Conservation (phyloP, 2,797 vertebrate species). For the Philypnodon macrostomus region DNA sequence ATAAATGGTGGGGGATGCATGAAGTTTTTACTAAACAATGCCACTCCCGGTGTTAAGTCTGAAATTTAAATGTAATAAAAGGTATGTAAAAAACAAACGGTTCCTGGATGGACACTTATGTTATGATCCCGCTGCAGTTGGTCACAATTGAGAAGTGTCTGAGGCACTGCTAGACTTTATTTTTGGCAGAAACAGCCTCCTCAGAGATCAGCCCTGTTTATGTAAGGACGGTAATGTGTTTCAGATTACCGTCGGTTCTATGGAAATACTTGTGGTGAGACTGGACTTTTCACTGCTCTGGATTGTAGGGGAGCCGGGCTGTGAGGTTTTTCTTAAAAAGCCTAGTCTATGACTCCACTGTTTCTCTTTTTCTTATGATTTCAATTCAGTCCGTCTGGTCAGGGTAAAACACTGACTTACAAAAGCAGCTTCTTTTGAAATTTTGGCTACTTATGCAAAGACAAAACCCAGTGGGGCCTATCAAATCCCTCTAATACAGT, state of each 20-base stretch:
- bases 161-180: conserved; percentile 74
- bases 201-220: conserved; percentile 82
- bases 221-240: conserved; percentile 89
- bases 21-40: too few relatives aligned
- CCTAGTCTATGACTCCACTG: conserved; percentile 55
- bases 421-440: conserved; percentile 6
- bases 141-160: conserved; percentile 79
- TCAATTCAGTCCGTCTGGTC: conserved; percentile 32
- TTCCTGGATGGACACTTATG: conserved; percentile 28
- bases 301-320: conserved; percentile 51
- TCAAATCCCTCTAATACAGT: conserved; percentile 5
- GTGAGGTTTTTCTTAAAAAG: conserved; percentile 30
- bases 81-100: background rate
- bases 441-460: conserved; percentile 9
- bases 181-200: conserved; percentile 77
- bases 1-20: too few relatives aligned
- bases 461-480: background rate
- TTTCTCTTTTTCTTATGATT: conserved; percentile 65
- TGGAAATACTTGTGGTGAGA: conserved; percentile 93
- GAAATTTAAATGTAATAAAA: too few relatives aligned
- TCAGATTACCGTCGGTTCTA: conserved; percentile 91
- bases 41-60: too few relatives aligned
- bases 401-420: background rate
- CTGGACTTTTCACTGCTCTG: conserved; percentile 81
- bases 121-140: conserved; percentile 61